Evolutionary conservation across 1,140 invertebrate genomes (phyloP), one percentile per base, ranked within the genome.

Genomic region (Drosophila albomicans): DNA sequence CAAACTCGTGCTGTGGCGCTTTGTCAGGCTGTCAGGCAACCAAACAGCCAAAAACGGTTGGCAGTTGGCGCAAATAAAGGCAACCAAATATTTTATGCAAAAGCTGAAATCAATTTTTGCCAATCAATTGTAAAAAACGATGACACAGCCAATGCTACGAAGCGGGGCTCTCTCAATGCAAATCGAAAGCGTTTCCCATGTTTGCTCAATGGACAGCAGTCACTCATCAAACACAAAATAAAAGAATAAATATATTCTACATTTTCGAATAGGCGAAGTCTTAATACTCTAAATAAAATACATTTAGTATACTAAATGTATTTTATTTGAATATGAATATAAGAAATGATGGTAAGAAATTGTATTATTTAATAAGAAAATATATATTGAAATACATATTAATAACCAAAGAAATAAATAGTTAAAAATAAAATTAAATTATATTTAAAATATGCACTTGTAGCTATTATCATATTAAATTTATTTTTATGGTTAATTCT

Each of bases 21-120:
- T 77, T 84, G 76, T 67, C 79, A 49, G 71, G 38, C 76, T 87
- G 82, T 77, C 82, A 74, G 30, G 58, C 57, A 64, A 43, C 3
- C 41, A 5, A 13, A 43, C 41, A 43, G 41, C 3, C 11, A n/a
- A 13, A 6, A 35, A 43, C 80, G 72, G 35, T 38, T 38, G 35
- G 64, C 85, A 75, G 82, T 86, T 81, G 75, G 78, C 62, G 82
- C 82, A 84, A 84, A 81, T 84, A 89, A 81, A 88, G 78, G 69
- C 56, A 67, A 35, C 38, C 74, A 79, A 88, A 89, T 88, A 88
- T 84, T 84, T 89, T 89, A 88, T 88, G 85, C 81, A 89, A 78
- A 81, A 89, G 84, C 84, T 69, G 80, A 81, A 89, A 89, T 89
- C 78, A 78, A 89, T 88, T 88, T 88, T 85, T 85, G 78, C 86